Conservation (phyloP, 2,888 invertebrate species). For the Nomada lathburiana region DNA sequence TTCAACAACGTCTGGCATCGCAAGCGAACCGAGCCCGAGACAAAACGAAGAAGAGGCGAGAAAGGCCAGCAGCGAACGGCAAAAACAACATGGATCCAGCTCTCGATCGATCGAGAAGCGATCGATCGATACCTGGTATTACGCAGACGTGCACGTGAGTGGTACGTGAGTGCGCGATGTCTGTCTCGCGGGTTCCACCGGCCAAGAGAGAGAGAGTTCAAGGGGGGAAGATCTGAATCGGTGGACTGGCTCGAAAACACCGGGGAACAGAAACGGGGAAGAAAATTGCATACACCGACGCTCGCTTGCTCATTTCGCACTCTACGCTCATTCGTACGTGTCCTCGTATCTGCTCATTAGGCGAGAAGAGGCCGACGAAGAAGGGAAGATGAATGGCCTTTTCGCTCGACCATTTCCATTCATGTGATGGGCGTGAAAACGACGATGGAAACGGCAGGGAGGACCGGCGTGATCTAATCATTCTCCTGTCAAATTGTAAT, state of each 20-base stretch:
- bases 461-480: constrained; percentile 6
- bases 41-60: constrained; percentile 63
- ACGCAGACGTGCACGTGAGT: constrained; percentile 81
- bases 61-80: constrained; percentile 61
- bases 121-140: constrained; percentile 82
- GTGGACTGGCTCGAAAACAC: constrained; percentile 40
- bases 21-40: constrained; percentile 72
- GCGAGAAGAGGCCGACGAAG: not conserved
- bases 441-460: not conserved
- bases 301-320: constrained; percentile 74
- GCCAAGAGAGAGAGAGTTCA: constrained; percentile 3
- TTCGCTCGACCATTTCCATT: constrained; percentile 55
- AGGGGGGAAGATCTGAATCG: constrained; percentile 50
- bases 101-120: constrained; percentile 73
- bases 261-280: constrained; percentile 38
- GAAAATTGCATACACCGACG: constrained; percentile 76
- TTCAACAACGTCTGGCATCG: constrained; percentile 69
- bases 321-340: constrained; percentile 65
- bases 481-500: no score
- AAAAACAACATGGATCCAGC: constrained; percentile 78
- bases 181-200: constrained; percentile 52
- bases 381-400: constrained; percentile 50
- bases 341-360: constrained; percentile 62
- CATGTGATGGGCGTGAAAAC: constrained; percentile 46
- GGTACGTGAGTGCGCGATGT: constrained; percentile 75